These are phyloP conservation scores for Orientallactaga sibirica DNA, from an alignment of 2,797 vertebrate genomes.

Conservation along the genomic window DNA sequence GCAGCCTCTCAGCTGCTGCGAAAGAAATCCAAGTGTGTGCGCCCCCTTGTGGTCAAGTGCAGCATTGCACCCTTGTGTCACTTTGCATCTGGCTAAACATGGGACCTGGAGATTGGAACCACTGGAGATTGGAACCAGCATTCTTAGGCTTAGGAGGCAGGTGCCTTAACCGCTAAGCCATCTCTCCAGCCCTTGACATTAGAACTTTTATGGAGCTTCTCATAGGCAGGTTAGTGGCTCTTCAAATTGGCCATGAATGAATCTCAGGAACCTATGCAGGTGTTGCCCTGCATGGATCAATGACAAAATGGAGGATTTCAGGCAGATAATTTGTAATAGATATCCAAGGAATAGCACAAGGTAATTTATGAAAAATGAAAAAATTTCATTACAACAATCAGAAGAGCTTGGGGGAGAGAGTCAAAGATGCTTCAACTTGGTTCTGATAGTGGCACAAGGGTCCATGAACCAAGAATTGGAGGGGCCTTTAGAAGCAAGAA, in stretches of 20 bases:
- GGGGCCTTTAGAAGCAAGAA: not conserved
- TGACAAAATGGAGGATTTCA: conserved; percentile 10
- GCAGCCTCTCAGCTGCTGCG: no score
- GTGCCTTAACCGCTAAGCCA: no score
- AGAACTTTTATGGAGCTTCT: not conserved
- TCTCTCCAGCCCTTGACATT: no score
- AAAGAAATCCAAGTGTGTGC: no score
- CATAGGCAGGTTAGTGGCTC: not conserved
- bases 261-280: not conserved
- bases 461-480: not conserved
- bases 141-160: no score
- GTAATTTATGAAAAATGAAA: not conserved
- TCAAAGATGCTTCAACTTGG: not conserved
- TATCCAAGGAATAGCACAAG: not conserved
- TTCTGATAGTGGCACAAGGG: not conserved
- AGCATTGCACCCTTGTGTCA: no score
- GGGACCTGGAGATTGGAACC: no score
- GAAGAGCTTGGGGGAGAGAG: not conserved
- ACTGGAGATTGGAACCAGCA: no score
- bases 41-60: no score
- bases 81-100: no score
- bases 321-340: not conserved
- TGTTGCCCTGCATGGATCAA: not conserved
- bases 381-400: not conserved
- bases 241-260: not conserved